A percentile compares a stretch with the other conserved stretches of the same genome.
phyloP scores from a whole-genome alignment of 2,797 vertebrate species.

The Tenualosa ilisha region DNA sequence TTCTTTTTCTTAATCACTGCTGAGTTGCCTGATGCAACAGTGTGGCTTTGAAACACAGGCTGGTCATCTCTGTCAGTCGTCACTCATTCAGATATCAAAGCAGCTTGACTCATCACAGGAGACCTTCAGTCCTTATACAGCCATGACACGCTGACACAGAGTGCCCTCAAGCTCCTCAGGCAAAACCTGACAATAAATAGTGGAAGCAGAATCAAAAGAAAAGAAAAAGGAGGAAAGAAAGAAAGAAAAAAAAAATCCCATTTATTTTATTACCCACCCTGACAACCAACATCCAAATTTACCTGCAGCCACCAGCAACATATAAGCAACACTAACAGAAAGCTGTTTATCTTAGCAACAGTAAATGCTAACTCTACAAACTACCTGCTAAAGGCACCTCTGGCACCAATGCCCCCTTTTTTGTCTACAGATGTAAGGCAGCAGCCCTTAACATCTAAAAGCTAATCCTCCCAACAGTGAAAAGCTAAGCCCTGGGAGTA shows the following conservation, averaged over 20 bases:
- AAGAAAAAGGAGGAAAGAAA: background rate
- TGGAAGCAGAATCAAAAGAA: background rate
- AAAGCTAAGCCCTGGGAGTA: slow-evolving; percentile 19
- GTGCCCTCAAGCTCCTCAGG: background rate
- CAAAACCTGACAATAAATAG: background rate
- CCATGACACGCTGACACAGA: background rate
- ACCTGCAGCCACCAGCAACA: too few species aligned
- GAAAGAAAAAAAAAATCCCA: too few species aligned
- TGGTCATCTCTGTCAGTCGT: background rate
- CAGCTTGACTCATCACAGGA: background rate
- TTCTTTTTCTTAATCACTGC: background rate
- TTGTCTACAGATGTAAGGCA: slow-evolving; percentile 9
- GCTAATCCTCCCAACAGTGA: background rate
- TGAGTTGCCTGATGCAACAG: background rate
- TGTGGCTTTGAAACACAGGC: background rate
- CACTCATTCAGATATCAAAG: background rate
- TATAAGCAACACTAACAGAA: background rate
- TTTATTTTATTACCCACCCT: background rate
- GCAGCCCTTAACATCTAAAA: slow-evolving; percentile 4
- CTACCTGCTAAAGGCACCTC: background rate
- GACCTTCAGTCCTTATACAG: background rate
- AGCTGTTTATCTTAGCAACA: background rate
- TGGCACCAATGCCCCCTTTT: background rate
- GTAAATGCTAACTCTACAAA: background rate
- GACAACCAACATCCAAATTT: background rate